Percentiles rank a stretch among this genome's conserved stretches.
Conservation (phyloP, 2,113 vertebrate species). For the Oxygymnocypris stewartii region DNA sequence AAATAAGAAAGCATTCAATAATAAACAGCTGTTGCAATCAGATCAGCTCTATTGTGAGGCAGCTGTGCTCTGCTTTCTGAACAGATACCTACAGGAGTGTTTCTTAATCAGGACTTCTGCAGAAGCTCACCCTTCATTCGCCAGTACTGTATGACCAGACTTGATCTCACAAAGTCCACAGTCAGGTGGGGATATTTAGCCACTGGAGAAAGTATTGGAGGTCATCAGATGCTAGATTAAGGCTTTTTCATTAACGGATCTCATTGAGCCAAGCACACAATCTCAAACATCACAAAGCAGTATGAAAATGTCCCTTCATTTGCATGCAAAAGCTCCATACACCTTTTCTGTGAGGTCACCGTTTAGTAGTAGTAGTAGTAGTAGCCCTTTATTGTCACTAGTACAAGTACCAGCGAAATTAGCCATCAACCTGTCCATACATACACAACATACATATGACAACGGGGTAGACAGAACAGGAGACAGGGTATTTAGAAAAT, state of each 20-base stretch:
- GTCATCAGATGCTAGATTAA: slow-evolving; percentile 18
- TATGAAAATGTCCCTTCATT: background rate
- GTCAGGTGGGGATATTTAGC: background rate
- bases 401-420: too few species aligned
- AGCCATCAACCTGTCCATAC: too few species aligned
- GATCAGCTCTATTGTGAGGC: background rate
- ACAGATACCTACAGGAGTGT: slow-evolving; percentile 1
- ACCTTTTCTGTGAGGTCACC: slow-evolving; percentile 1
- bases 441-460: too few species aligned
- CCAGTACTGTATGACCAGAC: background rate
- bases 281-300: background rate
- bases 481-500: too few species aligned
- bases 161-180: background rate
- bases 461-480: too few species aligned
- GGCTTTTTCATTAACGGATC: background rate
- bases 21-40: slow-evolving; percentile 18
- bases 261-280: background rate
- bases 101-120: background rate
- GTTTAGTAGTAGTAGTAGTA: too few species aligned
- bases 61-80: slow-evolving; percentile 14
- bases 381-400: too few species aligned
- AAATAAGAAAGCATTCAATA: background rate
- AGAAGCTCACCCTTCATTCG: background rate
- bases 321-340: background rate
- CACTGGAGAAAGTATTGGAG: background rate